phyloP scores from a whole-genome alignment of 2,797 vertebrate genomes.

The Chaetodon trifasciatus region DNA sequence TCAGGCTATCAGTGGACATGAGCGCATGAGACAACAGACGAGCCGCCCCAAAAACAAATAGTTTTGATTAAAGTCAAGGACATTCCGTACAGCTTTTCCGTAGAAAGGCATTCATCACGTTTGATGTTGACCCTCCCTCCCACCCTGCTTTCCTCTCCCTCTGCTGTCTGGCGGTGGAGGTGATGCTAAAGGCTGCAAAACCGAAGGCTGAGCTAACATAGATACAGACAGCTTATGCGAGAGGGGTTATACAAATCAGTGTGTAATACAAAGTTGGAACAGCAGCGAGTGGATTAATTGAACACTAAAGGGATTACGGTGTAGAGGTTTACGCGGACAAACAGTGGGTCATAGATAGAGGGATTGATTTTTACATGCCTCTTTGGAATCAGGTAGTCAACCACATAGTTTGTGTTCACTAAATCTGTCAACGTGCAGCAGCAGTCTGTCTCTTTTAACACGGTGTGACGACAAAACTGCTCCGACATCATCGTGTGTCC shows the following conservation, averaged over 20 bases:
- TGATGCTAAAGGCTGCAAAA: slow-evolving; percentile 70
- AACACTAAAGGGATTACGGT: slow-evolving; percentile 80
- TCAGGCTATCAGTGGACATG: slow-evolving; percentile 99
- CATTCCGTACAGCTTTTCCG: slow-evolving; percentile 95
- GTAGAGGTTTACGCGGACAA: slow-evolving; percentile 78
- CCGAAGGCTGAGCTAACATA: slow-evolving; percentile 84
- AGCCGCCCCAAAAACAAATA: slow-evolving; percentile 98
- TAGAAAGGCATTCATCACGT: slow-evolving; percentile 99
- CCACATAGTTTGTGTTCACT: slow-evolving; percentile 43
- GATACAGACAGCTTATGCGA: slow-evolving; percentile 81
- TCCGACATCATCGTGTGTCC: slow-evolving; percentile 38
- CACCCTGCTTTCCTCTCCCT: slow-evolving; percentile 58
- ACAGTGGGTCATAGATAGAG: slow-evolving; percentile 77
- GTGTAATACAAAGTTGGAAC: slow-evolving; percentile 79
- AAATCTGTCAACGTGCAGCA: slow-evolving; percentile 31
- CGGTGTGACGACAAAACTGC: slow-evolving; percentile 30
- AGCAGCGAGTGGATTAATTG: slow-evolving; percentile 82
- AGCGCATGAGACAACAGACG: slow-evolving; percentile 96
- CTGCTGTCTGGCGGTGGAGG: slow-evolving; percentile 72
- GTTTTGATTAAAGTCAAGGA: slow-evolving; percentile 99
- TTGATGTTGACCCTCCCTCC: slow-evolving; percentile 90
- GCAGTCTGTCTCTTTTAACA: slow-evolving; percentile 40
- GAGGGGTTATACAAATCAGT: slow-evolving; percentile 77
- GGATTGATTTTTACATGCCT: slow-evolving; percentile 71
- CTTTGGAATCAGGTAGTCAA: slow-evolving; percentile 61